A percentile compares a stretch with the other conserved stretches of the same genome.
Evolutionary conservation across 2,797 vertebrate species (phyloP).

Genomic region (Enteromius anoplus): DNA sequence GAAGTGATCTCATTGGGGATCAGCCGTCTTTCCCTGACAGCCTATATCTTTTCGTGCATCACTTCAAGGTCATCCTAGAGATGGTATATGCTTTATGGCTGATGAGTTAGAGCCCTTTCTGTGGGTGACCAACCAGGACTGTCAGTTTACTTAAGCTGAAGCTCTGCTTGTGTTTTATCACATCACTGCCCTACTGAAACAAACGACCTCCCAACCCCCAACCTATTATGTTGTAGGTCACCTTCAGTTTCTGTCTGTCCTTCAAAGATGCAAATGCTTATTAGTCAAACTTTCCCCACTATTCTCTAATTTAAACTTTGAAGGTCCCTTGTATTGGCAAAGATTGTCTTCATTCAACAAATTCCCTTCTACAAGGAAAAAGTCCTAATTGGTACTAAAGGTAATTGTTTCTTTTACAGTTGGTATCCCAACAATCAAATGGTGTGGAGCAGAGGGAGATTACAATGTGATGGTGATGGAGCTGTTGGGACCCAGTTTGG

Average conservation of each 20-base stretch:
- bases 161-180: slow-evolving; percentile 26
- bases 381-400: neutral
- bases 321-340: neutral
- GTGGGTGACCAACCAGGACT: neutral
- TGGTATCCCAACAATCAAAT: slow-evolving; percentile 69
- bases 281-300: neutral
- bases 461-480: slow-evolving; percentile 73
- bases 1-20: slow-evolving; percentile 37
- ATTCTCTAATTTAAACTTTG: neutral
- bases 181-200: neutral
- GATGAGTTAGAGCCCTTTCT: neutral
- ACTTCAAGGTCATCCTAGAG: slow-evolving; percentile 41
- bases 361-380: neutral
- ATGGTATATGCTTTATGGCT: slow-evolving; percentile 42
- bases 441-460: slow-evolving; percentile 70
- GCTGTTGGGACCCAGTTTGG: slow-evolving; percentile 69
- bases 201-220: neutral
- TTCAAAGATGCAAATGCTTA: neutral
- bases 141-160: slow-evolving; percentile 29
- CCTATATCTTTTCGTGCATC: neutral
- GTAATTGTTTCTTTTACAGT: slow-evolving; percentile 49
- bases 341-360: neutral
- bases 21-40: neutral
- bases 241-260: slow-evolving; percentile 24
- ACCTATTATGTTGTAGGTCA: slow-evolving; percentile 33